Evolutionary conservation across 2,888 invertebrate genomes (phyloP).

Genomic region (Rhyacophila evoluta): DNA sequence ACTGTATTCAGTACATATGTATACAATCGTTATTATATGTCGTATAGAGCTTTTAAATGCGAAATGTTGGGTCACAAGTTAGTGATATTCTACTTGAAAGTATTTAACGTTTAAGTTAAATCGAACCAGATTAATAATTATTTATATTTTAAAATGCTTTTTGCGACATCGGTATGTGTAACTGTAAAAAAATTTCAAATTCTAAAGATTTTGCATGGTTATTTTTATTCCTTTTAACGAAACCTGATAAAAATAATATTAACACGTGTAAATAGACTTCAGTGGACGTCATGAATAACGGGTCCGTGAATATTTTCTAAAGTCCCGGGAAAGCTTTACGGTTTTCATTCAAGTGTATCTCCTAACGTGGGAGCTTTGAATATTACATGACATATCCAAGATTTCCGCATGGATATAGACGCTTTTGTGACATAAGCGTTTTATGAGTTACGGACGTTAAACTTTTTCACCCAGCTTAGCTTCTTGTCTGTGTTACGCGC

Average conservation of each 20-base stretch:
- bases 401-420: slow-evolving; percentile 2
- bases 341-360: neutral
- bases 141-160: no score
- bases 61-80: no score
- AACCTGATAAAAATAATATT: neutral
- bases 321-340: slow-evolving; percentile 3
- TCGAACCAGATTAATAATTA: no score
- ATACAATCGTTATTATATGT: no score
- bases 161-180: no score
- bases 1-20: no score
- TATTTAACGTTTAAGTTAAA: no score
- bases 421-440: slow-evolving; percentile 15
- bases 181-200: no score
- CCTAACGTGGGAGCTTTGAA: neutral
- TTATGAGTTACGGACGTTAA: neutral
- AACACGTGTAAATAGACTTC: neutral
- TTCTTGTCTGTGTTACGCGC: neutral
- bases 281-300: neutral
- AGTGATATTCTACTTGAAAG: no score
- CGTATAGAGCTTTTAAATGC: no score
- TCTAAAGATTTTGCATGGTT: no score
- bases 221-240: no score
- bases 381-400: slow-evolving; percentile 24
- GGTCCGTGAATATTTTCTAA: neutral
- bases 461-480: neutral